These are phyloP conservation scores for Myxocyprinus asiaticus DNA, from an alignment of 2,113 vertebrate species.

Conservation along the genomic window DNA sequence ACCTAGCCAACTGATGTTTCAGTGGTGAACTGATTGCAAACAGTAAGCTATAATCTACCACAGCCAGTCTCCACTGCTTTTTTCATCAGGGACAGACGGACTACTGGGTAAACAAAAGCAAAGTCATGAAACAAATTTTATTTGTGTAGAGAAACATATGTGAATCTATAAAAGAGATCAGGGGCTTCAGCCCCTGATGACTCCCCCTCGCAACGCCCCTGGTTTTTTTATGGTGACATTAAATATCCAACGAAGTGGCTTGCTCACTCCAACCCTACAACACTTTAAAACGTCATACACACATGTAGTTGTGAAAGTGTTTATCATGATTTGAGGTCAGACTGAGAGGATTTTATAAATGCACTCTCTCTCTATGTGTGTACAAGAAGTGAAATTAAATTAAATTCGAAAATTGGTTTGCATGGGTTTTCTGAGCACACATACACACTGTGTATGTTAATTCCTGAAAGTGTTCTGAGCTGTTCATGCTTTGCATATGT, in stretches of 20 bases:
- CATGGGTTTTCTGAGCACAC: neutral
- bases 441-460: slow-evolving; percentile 48
- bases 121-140: too few species aligned
- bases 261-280: neutral
- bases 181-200: too few species aligned
- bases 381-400: neutral
- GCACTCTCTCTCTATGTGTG: neutral
- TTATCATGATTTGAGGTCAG: too few species aligned
- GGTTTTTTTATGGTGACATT: neutral
- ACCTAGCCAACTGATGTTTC: too few species aligned
- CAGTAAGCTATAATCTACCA: too few species aligned
- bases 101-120: too few species aligned
- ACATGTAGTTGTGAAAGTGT: neutral
- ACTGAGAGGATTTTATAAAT: neutral
- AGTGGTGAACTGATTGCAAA: too few species aligned
- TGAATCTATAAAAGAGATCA: too few species aligned
- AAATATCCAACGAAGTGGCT: slow-evolving; percentile 9
- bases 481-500: slow-evolving; percentile 32
- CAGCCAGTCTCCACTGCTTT: too few species aligned
- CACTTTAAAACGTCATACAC: slow-evolving; percentile 4
- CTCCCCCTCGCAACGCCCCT: too few species aligned
- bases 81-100: too few species aligned
- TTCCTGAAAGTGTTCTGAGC: slow-evolving; percentile 13
- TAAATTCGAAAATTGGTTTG: neutral
- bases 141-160: too few species aligned